A percentile compares a stretch with the other conserved stretches of the same genome.
Conservation (phyloP, 2,888 invertebrate species). For the Clusia tigrina region DNA sequence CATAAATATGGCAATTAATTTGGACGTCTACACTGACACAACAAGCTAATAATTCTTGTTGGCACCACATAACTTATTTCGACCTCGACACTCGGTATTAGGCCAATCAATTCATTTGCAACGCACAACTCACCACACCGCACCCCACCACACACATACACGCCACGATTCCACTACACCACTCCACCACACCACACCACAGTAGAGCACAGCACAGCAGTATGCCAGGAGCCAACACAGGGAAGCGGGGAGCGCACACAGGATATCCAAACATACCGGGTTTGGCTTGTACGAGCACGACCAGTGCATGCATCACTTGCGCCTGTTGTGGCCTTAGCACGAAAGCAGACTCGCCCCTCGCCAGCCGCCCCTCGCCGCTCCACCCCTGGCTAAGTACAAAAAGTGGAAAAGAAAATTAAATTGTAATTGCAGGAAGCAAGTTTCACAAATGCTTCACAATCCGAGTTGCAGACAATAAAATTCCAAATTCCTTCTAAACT, state of each 20-base stretch:
- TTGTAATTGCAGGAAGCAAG: conserved; percentile 35
- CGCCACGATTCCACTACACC: not conserved
- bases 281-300: no score
- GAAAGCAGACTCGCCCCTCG: no score
- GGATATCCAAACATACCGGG: no score
- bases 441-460: conserved; percentile 40
- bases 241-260: not conserved
- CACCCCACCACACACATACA: not conserved
- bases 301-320: no score
- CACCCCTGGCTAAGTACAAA: conserved; percentile 1
- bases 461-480: conserved; percentile 42
- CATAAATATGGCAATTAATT: conserved; percentile 44
- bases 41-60: conserved; percentile 50
- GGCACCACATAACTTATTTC: conserved; percentile 47
- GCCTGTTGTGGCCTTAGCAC: no score
- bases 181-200: not conserved
- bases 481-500: not conserved
- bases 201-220: not conserved
- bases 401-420: conserved; percentile 40
- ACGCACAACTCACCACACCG: conserved; percentile 24
- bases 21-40: conserved; percentile 34
- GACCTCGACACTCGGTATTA: conserved; percentile 36
- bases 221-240: conserved; percentile 8
- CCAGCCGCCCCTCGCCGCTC: no score
- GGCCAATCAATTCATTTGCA: conserved; percentile 53